These are phyloP conservation scores for Erythrolamprus reginae DNA, from an alignment of 2,113 vertebrate species.

Conservation along the genomic window DNA sequence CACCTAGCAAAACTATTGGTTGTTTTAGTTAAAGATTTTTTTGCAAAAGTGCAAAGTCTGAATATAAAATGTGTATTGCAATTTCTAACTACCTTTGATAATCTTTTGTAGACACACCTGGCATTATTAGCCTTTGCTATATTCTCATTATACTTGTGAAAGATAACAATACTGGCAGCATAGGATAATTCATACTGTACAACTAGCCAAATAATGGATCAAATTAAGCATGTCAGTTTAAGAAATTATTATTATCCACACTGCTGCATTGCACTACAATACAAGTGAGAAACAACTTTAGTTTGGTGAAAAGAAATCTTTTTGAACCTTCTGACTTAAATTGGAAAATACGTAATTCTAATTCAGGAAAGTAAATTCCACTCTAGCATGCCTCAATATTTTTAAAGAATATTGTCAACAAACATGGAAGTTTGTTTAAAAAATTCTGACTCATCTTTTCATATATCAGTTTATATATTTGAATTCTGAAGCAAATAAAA, in stretches of 20 bases:
- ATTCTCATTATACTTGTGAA: conserved; percentile 14
- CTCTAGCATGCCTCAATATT: neutral
- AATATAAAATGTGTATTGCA: neutral
- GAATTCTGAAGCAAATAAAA: conserved; percentile 10
- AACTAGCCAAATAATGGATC: neutral
- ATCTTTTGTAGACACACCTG: neutral
- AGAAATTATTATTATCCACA: conserved; percentile 22
- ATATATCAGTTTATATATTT: neutral
- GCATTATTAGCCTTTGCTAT: conserved; percentile 7
- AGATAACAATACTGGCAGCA: neutral
- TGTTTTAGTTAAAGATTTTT: neutral
- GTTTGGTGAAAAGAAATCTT: neutral
- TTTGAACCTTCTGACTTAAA: conserved; percentile 33
- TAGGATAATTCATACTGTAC: neutral
- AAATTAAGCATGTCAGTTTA: neutral
- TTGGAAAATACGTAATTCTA: neutral
- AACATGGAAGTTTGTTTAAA: neutral
- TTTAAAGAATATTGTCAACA: neutral
- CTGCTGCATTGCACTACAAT: neutral
- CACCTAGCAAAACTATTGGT: neutral
- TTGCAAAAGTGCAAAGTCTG: neutral
- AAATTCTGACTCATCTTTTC: neutral
- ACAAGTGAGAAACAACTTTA: conserved; percentile 25
- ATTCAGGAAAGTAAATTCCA: neutral
- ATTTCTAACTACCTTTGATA: neutral